Conservation (phyloP, 2,797 vertebrate species). For the Sebastes alutus region DNA sequence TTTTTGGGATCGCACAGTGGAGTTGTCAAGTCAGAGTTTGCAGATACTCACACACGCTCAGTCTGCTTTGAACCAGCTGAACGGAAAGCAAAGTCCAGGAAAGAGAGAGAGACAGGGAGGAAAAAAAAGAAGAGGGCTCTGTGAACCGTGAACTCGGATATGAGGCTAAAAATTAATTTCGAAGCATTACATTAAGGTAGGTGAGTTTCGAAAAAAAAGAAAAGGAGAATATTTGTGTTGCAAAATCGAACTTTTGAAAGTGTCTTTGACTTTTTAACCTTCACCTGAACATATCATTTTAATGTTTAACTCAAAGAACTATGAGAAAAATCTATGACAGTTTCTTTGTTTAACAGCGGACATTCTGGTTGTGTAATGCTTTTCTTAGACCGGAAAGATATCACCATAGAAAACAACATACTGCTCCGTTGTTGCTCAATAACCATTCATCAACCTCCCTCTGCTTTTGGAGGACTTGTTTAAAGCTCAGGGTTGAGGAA, state of each 20-base stretch:
- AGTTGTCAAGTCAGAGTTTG: constrained; percentile 36
- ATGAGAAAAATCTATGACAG: not conserved
- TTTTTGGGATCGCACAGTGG: constrained; percentile 36
- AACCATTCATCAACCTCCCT: not conserved
- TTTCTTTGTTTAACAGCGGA: not conserved
- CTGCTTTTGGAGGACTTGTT: not conserved
- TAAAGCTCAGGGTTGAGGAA: not conserved
- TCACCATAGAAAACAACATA: not conserved
- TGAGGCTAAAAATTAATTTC: not conserved
- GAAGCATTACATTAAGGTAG: constrained; percentile 28
- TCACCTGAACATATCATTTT: not conserved
- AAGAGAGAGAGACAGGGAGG: not conserved
- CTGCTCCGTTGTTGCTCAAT: not conserved
- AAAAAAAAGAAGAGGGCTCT: not conserved
- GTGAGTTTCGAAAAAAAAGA: constrained; percentile 3
- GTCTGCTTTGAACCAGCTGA: constrained; percentile 27
- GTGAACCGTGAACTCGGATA: constrained; percentile 11
- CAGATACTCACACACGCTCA: constrained; percentile 12
- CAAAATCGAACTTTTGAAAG: not conserved
- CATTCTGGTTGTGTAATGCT: not conserved
- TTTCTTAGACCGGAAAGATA: not conserved
- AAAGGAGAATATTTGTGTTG: not conserved
- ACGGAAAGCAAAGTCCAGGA: constrained; percentile 24
- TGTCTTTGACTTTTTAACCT: not conserved
- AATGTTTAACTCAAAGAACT: constrained; percentile 6